Conservation (phyloP, 2,797 vertebrate species). For the Antrozous pallidus region DNA sequence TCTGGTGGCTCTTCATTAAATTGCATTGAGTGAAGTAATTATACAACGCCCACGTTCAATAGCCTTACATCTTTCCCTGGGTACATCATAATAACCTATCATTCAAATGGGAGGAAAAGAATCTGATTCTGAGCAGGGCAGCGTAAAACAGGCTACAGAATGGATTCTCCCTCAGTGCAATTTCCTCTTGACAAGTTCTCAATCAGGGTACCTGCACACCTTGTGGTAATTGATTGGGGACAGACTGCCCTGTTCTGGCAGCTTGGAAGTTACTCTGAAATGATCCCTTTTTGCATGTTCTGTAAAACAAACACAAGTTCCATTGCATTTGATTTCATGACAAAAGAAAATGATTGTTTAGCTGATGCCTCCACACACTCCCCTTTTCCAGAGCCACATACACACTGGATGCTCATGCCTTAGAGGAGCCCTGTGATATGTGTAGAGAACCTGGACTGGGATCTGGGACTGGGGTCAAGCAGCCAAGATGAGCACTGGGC, state of each 20-base stretch:
- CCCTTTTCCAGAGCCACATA: not conserved
- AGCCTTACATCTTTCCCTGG: conserved; percentile 12
- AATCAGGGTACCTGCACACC: not conserved
- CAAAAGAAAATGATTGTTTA: not conserved
- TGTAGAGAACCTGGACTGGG: too few relatives aligned
- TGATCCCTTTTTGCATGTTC: not conserved
- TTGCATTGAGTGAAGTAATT: conserved; percentile 28
- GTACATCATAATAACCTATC: conserved; percentile 42
- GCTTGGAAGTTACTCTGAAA: not conserved
- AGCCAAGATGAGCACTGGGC: not conserved
- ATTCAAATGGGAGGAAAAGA: not conserved
- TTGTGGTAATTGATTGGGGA: not conserved
- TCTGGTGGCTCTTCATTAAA: conserved; percentile 41
- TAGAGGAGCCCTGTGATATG: not conserved
- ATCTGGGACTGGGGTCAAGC: not conserved
- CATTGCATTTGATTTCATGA: not conserved
- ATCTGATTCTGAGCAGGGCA: not conserved
- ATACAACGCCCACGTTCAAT: not conserved
- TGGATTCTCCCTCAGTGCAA: not conserved
- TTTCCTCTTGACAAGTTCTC: conserved; percentile 26
- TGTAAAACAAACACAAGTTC: conserved; percentile 39
- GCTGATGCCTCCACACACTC: fast-evolving
- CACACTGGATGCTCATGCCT: not conserved
- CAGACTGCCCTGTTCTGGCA: conserved; percentile 48
- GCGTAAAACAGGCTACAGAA: not conserved